Conservation (phyloP, 2,113 vertebrate genomes). For the Melanotaenia duboulayi region DNA sequence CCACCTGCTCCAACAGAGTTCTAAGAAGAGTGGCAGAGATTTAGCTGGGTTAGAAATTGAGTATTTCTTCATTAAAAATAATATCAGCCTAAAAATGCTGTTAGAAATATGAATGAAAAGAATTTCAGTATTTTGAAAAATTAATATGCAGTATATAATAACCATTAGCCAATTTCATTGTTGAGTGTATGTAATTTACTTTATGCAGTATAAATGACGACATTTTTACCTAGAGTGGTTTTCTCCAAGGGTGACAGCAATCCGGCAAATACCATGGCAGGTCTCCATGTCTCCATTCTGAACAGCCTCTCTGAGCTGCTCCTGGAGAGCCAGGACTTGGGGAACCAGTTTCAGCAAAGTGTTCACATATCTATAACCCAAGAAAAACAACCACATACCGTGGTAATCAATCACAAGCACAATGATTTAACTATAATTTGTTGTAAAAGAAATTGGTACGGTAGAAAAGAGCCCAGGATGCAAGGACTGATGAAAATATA, state of each 20-base stretch:
- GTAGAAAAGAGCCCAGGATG: neutral
- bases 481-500: constrained; percentile 5
- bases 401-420: neutral
- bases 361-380: constrained; percentile 90
- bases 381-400: constrained; percentile 12
- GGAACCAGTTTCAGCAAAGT: constrained; percentile 97
- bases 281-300: constrained; percentile 99
- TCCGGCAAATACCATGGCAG: constrained; percentile 96
- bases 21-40: constrained; percentile 66
- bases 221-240: constrained; percentile 90
- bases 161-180: no score
- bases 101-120: no score
- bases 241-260: constrained; percentile 94
- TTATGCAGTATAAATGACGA: no score
- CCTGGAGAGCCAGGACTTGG: constrained; percentile 93
- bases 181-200: no score
- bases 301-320: constrained; percentile 93
- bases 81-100: neutral
- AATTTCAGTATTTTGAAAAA: no score
- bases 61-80: no score
- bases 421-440: neutral
- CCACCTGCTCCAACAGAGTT: constrained; percentile 95
- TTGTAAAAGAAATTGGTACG: accelerated
- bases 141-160: no score
- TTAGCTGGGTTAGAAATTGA: no score